These are phyloP conservation scores for Amniataba percoides DNA, from an alignment of 2,797 vertebrate species.

Conservation along the genomic window DNA sequence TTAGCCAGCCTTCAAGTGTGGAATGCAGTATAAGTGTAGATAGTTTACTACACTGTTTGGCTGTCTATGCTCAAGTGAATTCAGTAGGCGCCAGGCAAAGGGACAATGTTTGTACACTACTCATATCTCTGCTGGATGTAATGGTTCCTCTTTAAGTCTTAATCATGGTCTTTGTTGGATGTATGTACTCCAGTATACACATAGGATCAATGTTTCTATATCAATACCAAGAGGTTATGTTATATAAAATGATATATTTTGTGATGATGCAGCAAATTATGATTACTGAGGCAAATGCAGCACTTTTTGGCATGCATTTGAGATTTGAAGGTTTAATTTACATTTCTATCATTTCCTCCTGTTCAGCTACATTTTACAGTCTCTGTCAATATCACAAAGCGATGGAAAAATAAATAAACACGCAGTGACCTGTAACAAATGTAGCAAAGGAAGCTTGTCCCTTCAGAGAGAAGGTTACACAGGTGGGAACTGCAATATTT, in stretches of 20 bases:
- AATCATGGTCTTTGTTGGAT: constrained; percentile 58
- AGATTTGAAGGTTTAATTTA: constrained; percentile 41
- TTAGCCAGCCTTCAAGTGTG: constrained; percentile 63
- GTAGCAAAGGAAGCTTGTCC: constrained; percentile 75
- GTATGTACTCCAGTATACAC: constrained; percentile 61
- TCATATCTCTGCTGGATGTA: constrained; percentile 63
- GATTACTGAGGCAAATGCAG: constrained; percentile 34
- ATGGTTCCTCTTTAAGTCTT: constrained; percentile 58
- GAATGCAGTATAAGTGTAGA: constrained; percentile 63
- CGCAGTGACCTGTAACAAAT: constrained; percentile 65
- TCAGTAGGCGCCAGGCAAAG: constrained; percentile 49
- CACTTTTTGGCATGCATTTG: constrained; percentile 30
- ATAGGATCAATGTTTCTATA: constrained; percentile 63
- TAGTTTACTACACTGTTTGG: constrained; percentile 56
- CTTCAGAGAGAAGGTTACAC: constrained; percentile 13
- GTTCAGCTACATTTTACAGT: constrained; percentile 48
- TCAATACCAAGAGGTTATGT: constrained; percentile 55
- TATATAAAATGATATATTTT: constrained; percentile 54
- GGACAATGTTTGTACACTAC: constrained; percentile 52
- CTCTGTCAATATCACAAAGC: constrained; percentile 36
- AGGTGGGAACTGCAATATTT: constrained; percentile 52
- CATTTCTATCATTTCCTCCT: constrained; percentile 42
- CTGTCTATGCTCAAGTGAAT: constrained; percentile 59
- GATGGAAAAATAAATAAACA: constrained; percentile 20
- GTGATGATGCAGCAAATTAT: constrained; percentile 50